Evolutionary conservation across 2,113 vertebrate genomes (phyloP).

Genomic region (Chlorodrepanis virens): DNA sequence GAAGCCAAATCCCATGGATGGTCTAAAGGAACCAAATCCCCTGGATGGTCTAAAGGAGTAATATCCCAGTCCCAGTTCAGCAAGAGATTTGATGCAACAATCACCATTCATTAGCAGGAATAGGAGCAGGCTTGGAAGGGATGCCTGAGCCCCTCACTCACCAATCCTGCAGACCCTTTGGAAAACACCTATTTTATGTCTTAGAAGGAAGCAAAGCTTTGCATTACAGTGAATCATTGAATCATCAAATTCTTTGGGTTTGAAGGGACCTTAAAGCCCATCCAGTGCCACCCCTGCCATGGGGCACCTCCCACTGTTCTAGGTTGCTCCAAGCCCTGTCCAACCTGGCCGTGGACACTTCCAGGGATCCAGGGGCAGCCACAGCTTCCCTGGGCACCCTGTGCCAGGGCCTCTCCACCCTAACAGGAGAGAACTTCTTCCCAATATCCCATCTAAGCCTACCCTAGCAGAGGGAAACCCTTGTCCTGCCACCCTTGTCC

Average conservation of each 20-base stretch:
- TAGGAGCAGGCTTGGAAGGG: not conserved
- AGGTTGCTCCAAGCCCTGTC: fast-evolving
- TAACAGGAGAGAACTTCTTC: not conserved
- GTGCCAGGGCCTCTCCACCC: fast-evolving
- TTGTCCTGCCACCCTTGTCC: not conserved
- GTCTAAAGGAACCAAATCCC: not conserved
- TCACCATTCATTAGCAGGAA: not conserved
- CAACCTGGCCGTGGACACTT: fast-evolving
- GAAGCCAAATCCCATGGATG: fast-evolving
- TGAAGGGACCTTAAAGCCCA: not conserved
- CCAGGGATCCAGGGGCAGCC: not conserved
- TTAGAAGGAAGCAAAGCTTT: not conserved
- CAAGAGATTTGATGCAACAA: not conserved
- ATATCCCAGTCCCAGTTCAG: not conserved
- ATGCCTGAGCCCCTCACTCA: not conserved
- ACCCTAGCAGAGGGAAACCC: fast-evolving
- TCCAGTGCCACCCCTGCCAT: fast-evolving
- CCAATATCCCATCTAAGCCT: not conserved
- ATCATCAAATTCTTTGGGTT: not conserved
- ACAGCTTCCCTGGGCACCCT: not conserved
- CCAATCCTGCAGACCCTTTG: not conserved
- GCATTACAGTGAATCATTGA: fast-evolving
- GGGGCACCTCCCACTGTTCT: fast-evolving
- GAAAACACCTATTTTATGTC: not conserved
- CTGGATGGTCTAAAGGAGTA: too few species aligned